phyloP scores from a whole-genome alignment of 2,888 invertebrate species.

The Tuta absoluta region DNA sequence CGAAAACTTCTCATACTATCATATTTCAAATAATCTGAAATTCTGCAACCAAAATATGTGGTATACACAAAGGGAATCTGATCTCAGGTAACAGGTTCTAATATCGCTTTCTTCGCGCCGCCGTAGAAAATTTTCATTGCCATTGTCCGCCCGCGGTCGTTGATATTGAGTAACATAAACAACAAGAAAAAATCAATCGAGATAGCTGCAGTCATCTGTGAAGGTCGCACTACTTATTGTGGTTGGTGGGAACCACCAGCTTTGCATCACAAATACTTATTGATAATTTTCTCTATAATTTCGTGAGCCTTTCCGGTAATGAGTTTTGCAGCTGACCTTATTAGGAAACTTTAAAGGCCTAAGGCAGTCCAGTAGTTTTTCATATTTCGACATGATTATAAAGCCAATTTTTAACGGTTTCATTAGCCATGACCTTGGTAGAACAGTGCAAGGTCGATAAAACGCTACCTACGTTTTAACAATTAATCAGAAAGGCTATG shows the following conservation, averaged over 20 bases:
- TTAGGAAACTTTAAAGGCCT: background rate
- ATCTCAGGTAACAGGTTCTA: background rate
- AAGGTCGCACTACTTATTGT: slow-evolving; percentile 56
- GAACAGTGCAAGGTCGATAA: background rate
- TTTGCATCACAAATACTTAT: slow-evolving; percentile 17
- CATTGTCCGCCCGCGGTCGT: slow-evolving; percentile 39
- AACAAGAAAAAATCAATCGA: slow-evolving; percentile 24
- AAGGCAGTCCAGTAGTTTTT: background rate
- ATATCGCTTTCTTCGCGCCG: background rate
- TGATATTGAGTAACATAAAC: slow-evolving; percentile 54
- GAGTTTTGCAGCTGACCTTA: background rate
- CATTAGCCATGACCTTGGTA: slow-evolving; percentile 5
- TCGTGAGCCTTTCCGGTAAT: slow-evolving; percentile 1
- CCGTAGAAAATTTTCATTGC: slow-evolving; percentile 62
- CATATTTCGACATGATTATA: background rate
- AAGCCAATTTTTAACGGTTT: background rate
- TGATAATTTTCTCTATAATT: background rate
- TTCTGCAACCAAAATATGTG: no score
- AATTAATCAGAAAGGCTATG: background rate
- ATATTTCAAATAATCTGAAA: no score
- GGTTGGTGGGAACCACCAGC: slow-evolving; percentile 11
- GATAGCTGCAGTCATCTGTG: slow-evolving; percentile 59
- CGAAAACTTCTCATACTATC: no score
- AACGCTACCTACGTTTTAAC: background rate
- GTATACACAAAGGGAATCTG: no score